Evolutionary conservation across 2,113 vertebrate species (phyloP).

Genomic region (Pipra filicauda): DNA sequence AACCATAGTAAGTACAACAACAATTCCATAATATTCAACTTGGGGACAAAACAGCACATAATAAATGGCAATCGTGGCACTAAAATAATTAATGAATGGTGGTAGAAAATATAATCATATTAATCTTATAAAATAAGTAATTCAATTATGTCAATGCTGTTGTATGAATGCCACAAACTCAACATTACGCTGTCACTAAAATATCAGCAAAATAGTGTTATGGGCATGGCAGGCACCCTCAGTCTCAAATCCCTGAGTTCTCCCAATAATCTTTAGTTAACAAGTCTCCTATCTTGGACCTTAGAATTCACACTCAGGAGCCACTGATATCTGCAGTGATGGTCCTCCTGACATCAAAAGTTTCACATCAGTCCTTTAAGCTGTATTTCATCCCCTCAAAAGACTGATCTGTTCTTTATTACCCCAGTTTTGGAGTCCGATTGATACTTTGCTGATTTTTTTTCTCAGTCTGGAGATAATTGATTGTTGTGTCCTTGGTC

Average conservation of each 20-base stretch:
- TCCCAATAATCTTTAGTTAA: neutral
- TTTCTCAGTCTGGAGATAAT: neutral
- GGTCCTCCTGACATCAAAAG: neutral
- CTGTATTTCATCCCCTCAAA: neutral
- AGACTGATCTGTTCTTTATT: neutral
- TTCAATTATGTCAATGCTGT: neutral
- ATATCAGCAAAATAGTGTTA: neutral
- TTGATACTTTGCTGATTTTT: neutral
- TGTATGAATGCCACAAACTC: neutral
- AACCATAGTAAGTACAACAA: neutral
- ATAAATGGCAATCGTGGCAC: neutral
- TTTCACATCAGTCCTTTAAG: neutral
- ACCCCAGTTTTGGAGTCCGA: neutral
- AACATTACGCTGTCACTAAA: neutral
- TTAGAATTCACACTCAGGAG: neutral
- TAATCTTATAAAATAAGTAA: neutral
- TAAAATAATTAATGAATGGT: neutral
- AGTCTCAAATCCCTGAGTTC: neutral
- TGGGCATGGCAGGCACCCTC: rapidly evolving
- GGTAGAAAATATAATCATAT: neutral
- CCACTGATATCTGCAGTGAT: neutral
- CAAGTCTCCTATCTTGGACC: neutral
- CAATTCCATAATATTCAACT: neutral
- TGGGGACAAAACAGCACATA: neutral
- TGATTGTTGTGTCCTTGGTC: neutral